Base-by-base conservation (phyloP, 2,113 vertebrate genomes). In the Festucalex cinctus region DNA sequence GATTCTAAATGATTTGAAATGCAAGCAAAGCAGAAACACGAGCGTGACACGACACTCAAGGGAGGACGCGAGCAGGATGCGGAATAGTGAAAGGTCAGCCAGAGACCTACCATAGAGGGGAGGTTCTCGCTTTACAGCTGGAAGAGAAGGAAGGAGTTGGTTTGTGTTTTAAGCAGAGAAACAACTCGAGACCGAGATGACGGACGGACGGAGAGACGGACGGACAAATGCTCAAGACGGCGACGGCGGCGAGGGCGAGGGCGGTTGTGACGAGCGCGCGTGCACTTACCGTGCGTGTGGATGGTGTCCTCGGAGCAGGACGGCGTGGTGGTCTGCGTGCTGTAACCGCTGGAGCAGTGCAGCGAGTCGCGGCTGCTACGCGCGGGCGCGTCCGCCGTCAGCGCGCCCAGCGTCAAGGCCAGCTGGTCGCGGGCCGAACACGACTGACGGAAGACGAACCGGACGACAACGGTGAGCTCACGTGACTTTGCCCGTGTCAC, bases 251-350 rank as follows among this genome's bases (percentile, higher is more conserved):
- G 9, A 4, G 1, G 24, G 8, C 8, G 13, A 43, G 39, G 13
- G 14, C 41, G 14, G 6, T 6, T 4, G 16, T 28, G 56, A 3
- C 1, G 36, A n/a, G 28, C 32, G 14, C 13, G 28, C 22, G 32
- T 53, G 63, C 54, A 65, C 88, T 87, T 66, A 93, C 93, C 81
- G 70, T 94, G 93, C 1, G 92, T 90, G 76, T 92, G 92, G 35
- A 94, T 94, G 70, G 93, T 92, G 85, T 94, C 93, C 76, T 94
- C 93, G 0, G 93, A 94, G 85, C 93, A 94, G 76, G 93, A 93
- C 2, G 93, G 93, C 22, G 93, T 94, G 74, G 93, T 94, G 39
- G 93, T 94, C 86, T 94, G 93, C 3, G 93, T 94, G 89, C 92
- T 94, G 88, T 94, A 94, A 26, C 93, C 93, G 0, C 91, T 93